Conservation (phyloP, 2,888 invertebrate genomes). For the Strigamia maritima region DNA sequence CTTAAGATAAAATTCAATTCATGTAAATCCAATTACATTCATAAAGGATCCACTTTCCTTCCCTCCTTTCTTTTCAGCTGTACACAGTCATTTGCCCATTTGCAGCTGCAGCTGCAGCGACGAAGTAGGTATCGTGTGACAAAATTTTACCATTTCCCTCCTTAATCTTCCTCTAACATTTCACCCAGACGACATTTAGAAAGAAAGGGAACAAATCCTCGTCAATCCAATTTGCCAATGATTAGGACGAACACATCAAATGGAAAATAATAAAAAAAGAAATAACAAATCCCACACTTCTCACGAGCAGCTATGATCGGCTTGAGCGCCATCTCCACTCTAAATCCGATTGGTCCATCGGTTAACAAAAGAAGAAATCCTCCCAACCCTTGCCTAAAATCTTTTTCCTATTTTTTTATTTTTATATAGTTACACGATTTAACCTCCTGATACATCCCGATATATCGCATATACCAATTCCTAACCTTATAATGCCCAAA, state of each 20-base stretch:
- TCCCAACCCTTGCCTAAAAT: not conserved
- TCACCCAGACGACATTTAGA: not conserved
- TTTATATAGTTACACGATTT: not conserved
- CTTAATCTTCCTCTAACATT: conserved; percentile 4
- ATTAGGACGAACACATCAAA: conserved; percentile 4
- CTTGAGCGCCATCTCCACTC: conserved; percentile 2
- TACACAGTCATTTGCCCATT: no score
- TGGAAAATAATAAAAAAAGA: conserved; percentile 2
- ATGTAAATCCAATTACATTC: not conserved
- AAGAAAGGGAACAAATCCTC: not conserved
- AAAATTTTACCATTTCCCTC: not conserved
- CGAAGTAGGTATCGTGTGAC: not conserved
- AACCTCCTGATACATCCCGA: not conserved
- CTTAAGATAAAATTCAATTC: not conserved
- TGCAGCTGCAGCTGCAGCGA: not conserved
- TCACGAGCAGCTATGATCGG: not conserved
- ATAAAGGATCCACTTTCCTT: not conserved
- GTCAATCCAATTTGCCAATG: not conserved
- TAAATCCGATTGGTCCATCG: not conserved
- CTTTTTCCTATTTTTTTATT: not conserved
- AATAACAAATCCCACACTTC: not conserved
- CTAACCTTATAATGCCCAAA: no score
- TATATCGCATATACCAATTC: no score
- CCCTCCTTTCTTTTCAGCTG: not conserved
- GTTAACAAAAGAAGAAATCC: not conserved